Evolutionary conservation across 53 echinoderm and acorn worm genomes (phyloP), one percentile per base, ranked within the genome.

Genomic region (Stichopus horrens): DNA sequence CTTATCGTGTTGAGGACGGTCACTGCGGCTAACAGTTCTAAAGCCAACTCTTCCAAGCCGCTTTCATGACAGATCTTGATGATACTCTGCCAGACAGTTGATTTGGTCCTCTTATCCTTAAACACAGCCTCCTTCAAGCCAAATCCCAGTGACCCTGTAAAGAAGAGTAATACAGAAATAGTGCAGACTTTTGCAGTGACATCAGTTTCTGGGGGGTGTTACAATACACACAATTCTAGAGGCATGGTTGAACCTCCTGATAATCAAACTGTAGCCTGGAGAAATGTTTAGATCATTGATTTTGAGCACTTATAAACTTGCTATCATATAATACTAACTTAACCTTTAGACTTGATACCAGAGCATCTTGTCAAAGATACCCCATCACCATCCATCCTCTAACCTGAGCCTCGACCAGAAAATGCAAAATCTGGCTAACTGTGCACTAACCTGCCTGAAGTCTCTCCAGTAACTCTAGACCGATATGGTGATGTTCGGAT

Each of bases 61-160:
- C 86, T 90, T 51, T 96, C 96, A 23, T 94, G 90, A 86, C 96
- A 96, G 79, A 87, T 90, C 22, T 86, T 51, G 20, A 93, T 90
- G 58, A 94, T 94, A 79, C 91, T 91, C 53, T 85, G 78, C 96
- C 96, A 96, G 8, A 92, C 65, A 19, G 89, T 90, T 4, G 75
- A 53, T 53, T 86, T 90, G 23, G 94, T 93, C 54, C 88, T 88
- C 5, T 86, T 75, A 89, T 96, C 96, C 53, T 90, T 88, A 89
- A 94, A 94, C 76, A 96, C 96, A 5, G 92, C 77, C 74, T 96
- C 94, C 75, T 96, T 96, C 76, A 96, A 73, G 19, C 51, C 51
- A 23, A 75, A 75, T 23, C 18, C 75, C 22, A 75, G 75, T 9
- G 21, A 21, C 13, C 75, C 75, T 75, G 11, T 0, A 0, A 20